phyloP scores from a whole-genome alignment of 2,888 invertebrate genomes.

The Phortica okadai region DNA sequence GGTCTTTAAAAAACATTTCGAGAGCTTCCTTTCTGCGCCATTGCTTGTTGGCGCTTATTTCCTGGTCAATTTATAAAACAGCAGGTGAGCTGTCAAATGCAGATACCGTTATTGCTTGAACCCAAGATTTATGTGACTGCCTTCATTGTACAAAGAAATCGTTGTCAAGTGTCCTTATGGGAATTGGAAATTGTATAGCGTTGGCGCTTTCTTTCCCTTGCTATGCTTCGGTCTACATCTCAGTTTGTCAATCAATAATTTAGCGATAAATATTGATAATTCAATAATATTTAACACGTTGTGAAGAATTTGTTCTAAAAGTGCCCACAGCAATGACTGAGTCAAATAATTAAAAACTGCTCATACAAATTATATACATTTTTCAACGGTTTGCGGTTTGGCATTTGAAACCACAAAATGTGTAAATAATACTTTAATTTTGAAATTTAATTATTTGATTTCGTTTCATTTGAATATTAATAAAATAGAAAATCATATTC shows the following conservation, averaged over 20 bases:
- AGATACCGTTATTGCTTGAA: not conserved
- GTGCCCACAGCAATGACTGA: too few relatives aligned
- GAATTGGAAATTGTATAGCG: not conserved
- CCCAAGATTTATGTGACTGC: not conserved
- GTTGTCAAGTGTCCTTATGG: not conserved
- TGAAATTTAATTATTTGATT: too few relatives aligned
- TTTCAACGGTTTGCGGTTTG: too few relatives aligned
- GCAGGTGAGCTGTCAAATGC: conserved; percentile 3
- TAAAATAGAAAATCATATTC: too few relatives aligned
- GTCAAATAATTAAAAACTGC: too few relatives aligned
- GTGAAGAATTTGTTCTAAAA: too few relatives aligned
- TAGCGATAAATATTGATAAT: not conserved
- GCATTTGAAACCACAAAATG: too few relatives aligned
- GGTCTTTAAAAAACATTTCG: not conserved
- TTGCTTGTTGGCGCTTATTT: not conserved
- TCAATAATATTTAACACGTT: too few relatives aligned
- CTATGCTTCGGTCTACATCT: too few relatives aligned
- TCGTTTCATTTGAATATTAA: too few relatives aligned
- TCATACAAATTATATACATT: too few relatives aligned
- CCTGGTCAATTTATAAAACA: not conserved
- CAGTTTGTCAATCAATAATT: not conserved
- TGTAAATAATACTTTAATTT: too few relatives aligned
- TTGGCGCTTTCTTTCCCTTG: not conserved
- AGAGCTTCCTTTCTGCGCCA: not conserved
- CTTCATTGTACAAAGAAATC: not conserved